Evolutionary conservation across 2,113 vertebrate species (phyloP).

Genomic region (Prinia subflava): DNA sequence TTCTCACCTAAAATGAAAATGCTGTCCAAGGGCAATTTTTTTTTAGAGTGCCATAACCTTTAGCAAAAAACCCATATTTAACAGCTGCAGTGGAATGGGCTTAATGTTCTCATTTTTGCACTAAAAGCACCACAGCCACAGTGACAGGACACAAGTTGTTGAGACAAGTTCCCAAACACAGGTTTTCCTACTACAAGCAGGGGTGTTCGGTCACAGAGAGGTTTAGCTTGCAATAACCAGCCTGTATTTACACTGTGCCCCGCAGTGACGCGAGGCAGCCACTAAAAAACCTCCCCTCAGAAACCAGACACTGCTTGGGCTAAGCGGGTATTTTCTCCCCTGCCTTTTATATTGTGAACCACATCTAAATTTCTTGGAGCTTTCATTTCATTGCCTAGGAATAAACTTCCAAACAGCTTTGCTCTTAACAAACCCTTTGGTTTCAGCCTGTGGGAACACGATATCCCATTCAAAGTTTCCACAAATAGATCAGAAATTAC

Average conservation of each 20-base stretch:
- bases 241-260: not conserved
- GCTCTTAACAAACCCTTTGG: not conserved
- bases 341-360: not conserved
- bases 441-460: not conserved
- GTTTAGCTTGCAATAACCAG: not conserved
- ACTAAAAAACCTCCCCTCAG: not conserved
- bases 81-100: not conserved
- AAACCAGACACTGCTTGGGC: not conserved
- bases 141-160: not conserved
- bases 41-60: not conserved
- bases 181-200: not conserved
- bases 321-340: not conserved
- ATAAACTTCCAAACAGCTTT: not conserved
- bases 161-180: not conserved
- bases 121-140: not conserved
- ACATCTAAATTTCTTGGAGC: not conserved
- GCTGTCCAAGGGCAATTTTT: not conserved
- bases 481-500: constrained; percentile 37
- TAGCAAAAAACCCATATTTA: not conserved
- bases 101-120: not conserved
- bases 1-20: not conserved
- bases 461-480: not conserved
- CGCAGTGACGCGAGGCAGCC: not conserved
- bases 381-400: not conserved
- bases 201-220: not conserved